Evolutionary conservation across 2,797 vertebrate genomes (phyloP).

Genomic region (Parotocinclus haroldoi): DNA sequence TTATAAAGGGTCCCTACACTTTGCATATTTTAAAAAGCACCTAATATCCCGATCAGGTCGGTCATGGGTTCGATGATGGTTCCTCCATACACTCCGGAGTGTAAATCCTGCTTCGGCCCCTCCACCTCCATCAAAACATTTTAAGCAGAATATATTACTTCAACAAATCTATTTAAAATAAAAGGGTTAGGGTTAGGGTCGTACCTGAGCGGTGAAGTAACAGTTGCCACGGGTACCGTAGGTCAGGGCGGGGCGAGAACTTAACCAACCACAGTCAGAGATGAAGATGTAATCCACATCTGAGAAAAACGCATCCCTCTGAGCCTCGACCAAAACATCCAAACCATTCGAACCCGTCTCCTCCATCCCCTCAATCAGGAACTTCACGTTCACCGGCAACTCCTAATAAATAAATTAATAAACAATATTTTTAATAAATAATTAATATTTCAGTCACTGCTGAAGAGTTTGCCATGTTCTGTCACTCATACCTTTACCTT

Average conservation of each 20-base stretch:
- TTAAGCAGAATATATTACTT: background rate
- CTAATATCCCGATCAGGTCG: conserved; percentile 85
- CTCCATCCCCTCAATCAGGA: conserved; percentile 91
- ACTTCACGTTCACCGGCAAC: conserved; percentile 86
- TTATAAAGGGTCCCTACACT: no score
- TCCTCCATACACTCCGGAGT: conserved; percentile 88
- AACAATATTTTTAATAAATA: no score
- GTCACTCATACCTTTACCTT: no score
- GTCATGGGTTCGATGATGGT: conserved; percentile 84
- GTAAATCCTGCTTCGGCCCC: conserved; percentile 83
- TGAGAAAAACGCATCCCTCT: conserved; percentile 79
- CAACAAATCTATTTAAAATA: background rate
- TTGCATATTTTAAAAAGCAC: conserved; percentile 61
- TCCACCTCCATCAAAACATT: conserved; percentile 69
- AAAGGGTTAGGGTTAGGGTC: no score
- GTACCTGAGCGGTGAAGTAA: conserved; percentile 86
- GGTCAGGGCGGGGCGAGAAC: conserved; percentile 78
- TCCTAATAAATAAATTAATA: conserved; percentile 54
- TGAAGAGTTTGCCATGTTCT: no score
- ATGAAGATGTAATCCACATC: conserved; percentile 83
- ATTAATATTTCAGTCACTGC: no score
- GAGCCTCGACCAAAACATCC: conserved; percentile 73
- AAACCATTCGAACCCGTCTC: conserved; percentile 85
- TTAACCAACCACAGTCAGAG: conserved; percentile 87
- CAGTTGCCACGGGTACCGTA: conserved; percentile 86